phyloP scores from a whole-genome alignment of 2,113 vertebrate species.

The Cygnus buccinator region DNA sequence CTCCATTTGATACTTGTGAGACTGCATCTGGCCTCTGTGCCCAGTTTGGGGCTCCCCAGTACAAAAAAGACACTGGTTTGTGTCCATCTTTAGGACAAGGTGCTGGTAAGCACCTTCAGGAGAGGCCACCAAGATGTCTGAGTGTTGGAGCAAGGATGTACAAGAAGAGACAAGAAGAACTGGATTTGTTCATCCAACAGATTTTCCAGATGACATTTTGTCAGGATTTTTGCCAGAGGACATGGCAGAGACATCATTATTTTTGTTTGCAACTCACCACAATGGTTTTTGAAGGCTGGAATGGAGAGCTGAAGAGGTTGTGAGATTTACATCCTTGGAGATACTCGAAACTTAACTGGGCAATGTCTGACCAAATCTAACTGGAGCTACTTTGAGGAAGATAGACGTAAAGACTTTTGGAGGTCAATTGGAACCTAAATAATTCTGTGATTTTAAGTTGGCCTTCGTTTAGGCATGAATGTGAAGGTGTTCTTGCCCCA shows the following conservation, averaged over 20 bases:
- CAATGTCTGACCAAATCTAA: not conserved
- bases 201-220: no score
- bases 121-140: not conserved
- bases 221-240: not conserved
- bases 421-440: not conserved
- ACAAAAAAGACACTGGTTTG: not conserved
- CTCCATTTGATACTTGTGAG: not conserved
- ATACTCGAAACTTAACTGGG: not conserved
- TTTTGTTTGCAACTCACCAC: not conserved
- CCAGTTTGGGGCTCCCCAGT: not conserved
- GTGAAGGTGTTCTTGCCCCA: not conserved
- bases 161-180: rapidly evolving
- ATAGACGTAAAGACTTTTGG: not conserved
- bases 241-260: not conserved
- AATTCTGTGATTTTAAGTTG: not conserved
- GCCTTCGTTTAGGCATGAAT: not conserved
- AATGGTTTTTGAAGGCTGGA: not conserved
- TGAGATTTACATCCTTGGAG: not conserved
- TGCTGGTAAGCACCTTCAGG: not conserved
- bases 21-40: not conserved
- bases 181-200: not conserved
- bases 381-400: not conserved
- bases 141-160: not conserved
- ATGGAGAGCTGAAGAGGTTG: not conserved
- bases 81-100: no score